Percentiles rank a stretch among this genome's conserved stretches.
Conservation (phyloP, 2,113 vertebrate species). For the Otolemur garnettii region DNA sequence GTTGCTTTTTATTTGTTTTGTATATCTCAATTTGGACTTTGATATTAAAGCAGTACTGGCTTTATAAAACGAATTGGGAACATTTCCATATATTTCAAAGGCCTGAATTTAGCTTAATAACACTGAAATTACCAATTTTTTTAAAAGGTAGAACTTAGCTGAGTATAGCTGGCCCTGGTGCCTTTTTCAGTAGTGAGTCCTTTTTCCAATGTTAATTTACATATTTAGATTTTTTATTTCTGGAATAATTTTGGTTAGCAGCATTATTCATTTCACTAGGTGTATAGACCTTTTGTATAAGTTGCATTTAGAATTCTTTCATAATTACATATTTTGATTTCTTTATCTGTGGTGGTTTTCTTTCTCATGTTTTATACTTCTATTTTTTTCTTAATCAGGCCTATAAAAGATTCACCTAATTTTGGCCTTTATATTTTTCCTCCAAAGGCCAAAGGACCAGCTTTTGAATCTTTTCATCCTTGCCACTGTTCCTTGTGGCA, state of each 20-base stretch:
- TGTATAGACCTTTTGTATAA: background rate
- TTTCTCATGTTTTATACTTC: background rate
- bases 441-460: background rate
- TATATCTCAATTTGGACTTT: conserved; percentile 17
- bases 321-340: background rate
- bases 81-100: conserved; percentile 38
- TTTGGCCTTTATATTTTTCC: background rate
- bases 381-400: background rate
- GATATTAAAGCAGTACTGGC: background rate
- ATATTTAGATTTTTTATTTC: background rate
- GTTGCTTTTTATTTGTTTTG: conserved; percentile 21
- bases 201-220: background rate
- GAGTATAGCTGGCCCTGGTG: background rate
- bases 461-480: background rate
- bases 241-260: background rate
- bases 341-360: background rate
- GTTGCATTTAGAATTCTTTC: background rate
- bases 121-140: conserved; percentile 28
- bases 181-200: background rate
- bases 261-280: background rate
- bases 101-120: background rate
- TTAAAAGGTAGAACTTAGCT: background rate
- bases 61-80: background rate
- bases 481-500: background rate
- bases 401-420: background rate